phyloP scores from a whole-genome alignment of 2,888 invertebrate genomes.

The Plagodis pulveraria region DNA sequence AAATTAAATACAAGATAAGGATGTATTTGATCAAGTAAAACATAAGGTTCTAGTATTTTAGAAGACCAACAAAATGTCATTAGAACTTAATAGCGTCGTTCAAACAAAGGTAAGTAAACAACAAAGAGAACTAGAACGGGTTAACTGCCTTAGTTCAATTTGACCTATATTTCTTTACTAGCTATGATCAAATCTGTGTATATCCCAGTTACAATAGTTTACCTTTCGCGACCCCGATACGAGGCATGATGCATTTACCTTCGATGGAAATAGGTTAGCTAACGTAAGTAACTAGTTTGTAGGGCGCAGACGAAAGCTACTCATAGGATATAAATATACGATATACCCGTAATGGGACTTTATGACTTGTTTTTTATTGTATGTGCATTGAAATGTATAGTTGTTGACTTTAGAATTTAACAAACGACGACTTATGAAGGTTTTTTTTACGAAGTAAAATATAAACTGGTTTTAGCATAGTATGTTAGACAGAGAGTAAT shows the following conservation, averaged over 20 bases:
- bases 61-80: constrained; percentile 3
- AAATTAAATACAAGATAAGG: too few relatives aligned
- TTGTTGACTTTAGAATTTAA: too few relatives aligned
- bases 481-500: too few relatives aligned
- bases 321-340: too few relatives aligned
- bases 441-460: too few relatives aligned
- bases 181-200: background rate
- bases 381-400: too few relatives aligned
- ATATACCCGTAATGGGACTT: too few relatives aligned
- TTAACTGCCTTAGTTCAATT: constrained; percentile 18
- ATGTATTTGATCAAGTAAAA: background rate
- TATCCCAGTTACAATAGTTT: constrained; percentile 34
- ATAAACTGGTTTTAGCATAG: too few relatives aligned
- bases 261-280: constrained; percentile 18
- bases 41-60: background rate
- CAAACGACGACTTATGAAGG: too few relatives aligned
- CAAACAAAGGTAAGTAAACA: constrained; percentile 5
- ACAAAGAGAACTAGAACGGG: constrained; percentile 1
- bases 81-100: constrained; percentile 1
- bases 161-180: constrained; percentile 38
- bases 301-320: background rate
- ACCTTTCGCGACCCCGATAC: constrained; percentile 35
- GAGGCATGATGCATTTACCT: constrained; percentile 11
- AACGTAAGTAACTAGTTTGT: background rate
- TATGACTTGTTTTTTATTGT: too few relatives aligned